Evolutionary conservation across 2,797 vertebrate species (phyloP), one percentile per base, ranked within the genome.

Genomic region (Pipistrellus nathusii): DNA sequence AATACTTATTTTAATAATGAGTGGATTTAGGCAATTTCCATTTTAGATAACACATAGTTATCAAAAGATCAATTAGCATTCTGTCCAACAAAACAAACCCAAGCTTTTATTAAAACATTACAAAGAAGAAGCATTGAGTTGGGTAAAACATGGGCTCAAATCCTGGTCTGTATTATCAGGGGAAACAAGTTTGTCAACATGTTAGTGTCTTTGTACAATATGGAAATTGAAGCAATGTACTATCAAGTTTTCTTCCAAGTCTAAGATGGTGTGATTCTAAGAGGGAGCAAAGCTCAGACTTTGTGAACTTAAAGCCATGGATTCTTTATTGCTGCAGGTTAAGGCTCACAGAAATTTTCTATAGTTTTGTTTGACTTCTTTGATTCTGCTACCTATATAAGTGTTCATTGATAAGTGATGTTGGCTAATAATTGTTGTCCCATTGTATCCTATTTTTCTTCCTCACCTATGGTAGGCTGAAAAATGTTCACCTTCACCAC

Each of bases 51-150:
- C 25, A 41, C 66, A 30, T 14, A 23, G 12, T 83, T 85, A 90
- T 62, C 83, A 53, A 68, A 89, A 92, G 59, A 82, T 88, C 78
- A 21, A 0, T 53, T 64, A 62, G 20, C 14, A 41, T 35, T 46
- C 68, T 90, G 53, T 68, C 53, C 51, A 23, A n/a, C 85, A 57
- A 93, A 93, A 94, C 44, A 82, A 85, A 83, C n/a, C 15, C 30
- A 35, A 68, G 41, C 20, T 21, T 93, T 95, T 92, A 64, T 62
- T 71, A 69, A 92, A 94, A 78, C 13, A 44, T 48, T 71, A 21
- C 20, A 77, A 88, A 85, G 66, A 41, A 14, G 25, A 23, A 23
- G 11, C 82, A 14, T 46, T 57, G 48, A 23, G 25, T 71, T 53
- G 23, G 64, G 21, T 62, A 32, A 86, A 78, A 21, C 81, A 32